These are phyloP conservation scores for Aphelenchoides fujianensis DNA, from an alignment of 1,140 invertebrate genomes.

Conservation along the genomic window DNA sequence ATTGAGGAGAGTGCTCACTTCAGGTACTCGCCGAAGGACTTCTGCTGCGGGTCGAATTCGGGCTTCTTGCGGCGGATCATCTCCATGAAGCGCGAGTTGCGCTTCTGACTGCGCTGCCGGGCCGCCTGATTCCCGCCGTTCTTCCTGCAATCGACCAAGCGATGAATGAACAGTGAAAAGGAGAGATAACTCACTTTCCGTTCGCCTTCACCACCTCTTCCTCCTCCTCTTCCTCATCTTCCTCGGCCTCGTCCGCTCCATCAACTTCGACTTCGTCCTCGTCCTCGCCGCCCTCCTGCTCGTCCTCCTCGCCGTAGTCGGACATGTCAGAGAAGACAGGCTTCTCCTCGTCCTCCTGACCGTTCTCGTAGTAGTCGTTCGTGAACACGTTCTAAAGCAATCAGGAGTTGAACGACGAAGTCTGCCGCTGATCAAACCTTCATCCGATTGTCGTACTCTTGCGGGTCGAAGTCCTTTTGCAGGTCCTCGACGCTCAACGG, in stretches of 20 bases:
- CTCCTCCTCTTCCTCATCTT: slow-evolving; percentile 56
- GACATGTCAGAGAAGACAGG: slow-evolving; percentile 48
- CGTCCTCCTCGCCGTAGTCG: slow-evolving; percentile 56
- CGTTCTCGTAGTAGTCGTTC: slow-evolving; percentile 76
- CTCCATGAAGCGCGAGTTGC: slow-evolving; percentile 71
- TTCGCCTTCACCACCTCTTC: slow-evolving; percentile 59
- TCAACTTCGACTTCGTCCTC: too few relatives aligned
- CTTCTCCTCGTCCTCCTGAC: slow-evolving; percentile 66
- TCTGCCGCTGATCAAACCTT: slow-evolving; percentile 55
- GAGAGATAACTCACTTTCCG: background rate
- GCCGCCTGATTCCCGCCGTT: slow-evolving; percentile 1
- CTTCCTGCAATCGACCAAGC: too few relatives aligned
- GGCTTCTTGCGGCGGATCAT: slow-evolving; percentile 73
- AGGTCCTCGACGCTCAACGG: slow-evolving; percentile 69
- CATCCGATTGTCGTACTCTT: slow-evolving; percentile 82
- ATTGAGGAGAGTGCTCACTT: too few relatives aligned
- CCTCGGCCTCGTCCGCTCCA: slow-evolving; percentile 48
- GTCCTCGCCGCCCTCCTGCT: slow-evolving; percentile 53
- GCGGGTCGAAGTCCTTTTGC: slow-evolving; percentile 88
- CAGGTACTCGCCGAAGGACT: slow-evolving; percentile 80
- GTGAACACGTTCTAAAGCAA: slow-evolving; percentile 74
- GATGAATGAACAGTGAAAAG: too few relatives aligned
- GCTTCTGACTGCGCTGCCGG: slow-evolving; percentile 56
- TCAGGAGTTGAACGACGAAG: slow-evolving; percentile 3
- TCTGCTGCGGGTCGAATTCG: slow-evolving; percentile 75